Conservation (phyloP, 2,797 vertebrate genomes). For the Bradypodion ventrale region DNA sequence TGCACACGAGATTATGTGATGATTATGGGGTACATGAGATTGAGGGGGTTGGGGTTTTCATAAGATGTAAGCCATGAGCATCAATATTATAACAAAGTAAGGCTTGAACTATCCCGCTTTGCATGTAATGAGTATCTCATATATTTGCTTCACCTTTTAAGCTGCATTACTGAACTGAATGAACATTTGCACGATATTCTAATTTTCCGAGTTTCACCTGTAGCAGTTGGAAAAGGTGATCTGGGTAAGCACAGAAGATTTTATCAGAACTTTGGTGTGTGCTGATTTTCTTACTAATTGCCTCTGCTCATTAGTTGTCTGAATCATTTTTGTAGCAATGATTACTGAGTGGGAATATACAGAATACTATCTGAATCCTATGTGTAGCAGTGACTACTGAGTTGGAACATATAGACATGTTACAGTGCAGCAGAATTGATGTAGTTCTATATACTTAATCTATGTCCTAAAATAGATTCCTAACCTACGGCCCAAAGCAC, state of each 20-base stretch:
- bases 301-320: conserved; percentile 25
- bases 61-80: no score
- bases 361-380: not conserved
- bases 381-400: not conserved
- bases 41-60: no score
- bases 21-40: no score
- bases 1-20: no score
- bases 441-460: not conserved
- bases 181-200: no score
- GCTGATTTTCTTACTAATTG: not conserved
- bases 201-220: no score
- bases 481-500: no score
- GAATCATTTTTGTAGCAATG: not conserved
- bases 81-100: no score
- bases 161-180: no score
- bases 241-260: not conserved
- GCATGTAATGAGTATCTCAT: no score
- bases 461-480: not conserved
- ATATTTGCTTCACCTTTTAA: no score
- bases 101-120: no score
- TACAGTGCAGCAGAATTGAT: conserved; percentile 10
- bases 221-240: not conserved
- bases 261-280: not conserved
- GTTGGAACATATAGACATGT: conserved; percentile 6
- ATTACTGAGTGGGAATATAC: conserved; percentile 6